A percentile compares a stretch with the other conserved stretches of the same genome.
These are phyloP conservation scores for Tiphia femorata DNA, from an alignment of 2,888 invertebrate genomes.

Conservation along the genomic window DNA sequence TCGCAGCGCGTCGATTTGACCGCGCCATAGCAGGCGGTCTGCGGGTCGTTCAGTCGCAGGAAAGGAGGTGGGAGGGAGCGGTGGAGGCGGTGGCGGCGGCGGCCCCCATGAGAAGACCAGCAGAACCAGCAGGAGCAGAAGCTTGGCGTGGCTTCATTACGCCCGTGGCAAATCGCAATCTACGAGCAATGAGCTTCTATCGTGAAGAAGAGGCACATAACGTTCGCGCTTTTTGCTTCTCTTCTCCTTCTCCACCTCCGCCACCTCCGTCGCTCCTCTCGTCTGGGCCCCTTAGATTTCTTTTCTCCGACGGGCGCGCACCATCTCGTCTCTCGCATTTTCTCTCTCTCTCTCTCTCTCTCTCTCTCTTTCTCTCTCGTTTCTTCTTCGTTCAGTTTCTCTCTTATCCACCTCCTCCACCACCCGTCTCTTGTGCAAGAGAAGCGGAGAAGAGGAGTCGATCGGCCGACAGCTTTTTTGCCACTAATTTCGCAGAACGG, in stretches of 20 bases:
- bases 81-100: not conserved
- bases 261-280: conserved; percentile 21
- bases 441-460: conserved; percentile 8
- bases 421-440: conserved; percentile 9
- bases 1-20: no score
- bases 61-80: no score
- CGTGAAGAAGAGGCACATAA: conserved; percentile 64
- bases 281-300: conserved; percentile 24
- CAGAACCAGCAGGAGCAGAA: no score
- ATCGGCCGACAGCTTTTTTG: conserved; percentile 51
- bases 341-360: conserved; percentile 31
- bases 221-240: conserved; percentile 57
- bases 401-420: conserved; percentile 18
- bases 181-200: conserved; percentile 66
- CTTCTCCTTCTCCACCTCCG: conserved; percentile 22
- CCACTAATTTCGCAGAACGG: conserved; percentile 59
- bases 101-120: not conserved
- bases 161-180: conserved; percentile 68
- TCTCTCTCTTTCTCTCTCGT: conserved; percentile 30
- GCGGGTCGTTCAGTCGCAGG: no score
- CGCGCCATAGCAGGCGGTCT: no score
- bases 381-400: conserved; percentile 35
- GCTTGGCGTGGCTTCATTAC: conserved; percentile 64
- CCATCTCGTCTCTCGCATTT: conserved; percentile 32
- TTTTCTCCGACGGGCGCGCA: no score